phyloP scores from a whole-genome alignment of 2,888 invertebrate genomes.

The Suillia variegata region DNA sequence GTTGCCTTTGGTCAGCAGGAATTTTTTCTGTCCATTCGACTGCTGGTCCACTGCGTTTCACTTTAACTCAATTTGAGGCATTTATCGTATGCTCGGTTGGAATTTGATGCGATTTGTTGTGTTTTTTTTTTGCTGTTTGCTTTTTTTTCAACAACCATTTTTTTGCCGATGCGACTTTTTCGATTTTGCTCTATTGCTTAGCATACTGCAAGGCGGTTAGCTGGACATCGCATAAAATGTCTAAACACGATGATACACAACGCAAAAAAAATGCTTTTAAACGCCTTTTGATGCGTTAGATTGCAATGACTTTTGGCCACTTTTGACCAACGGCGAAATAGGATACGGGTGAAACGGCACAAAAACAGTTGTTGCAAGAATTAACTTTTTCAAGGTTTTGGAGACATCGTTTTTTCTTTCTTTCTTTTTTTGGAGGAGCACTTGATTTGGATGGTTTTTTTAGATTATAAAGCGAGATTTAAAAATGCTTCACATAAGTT shows the following conservation, averaged over 20 bases:
- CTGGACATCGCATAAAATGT: not conserved
- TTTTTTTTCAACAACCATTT: too few species aligned
- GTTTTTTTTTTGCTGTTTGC: not conserved
- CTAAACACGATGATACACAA: not conserved
- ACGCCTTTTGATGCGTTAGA: slow-evolving; percentile 3
- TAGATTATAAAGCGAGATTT: too few species aligned
- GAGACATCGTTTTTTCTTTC: too few species aligned
- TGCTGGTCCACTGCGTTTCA: slow-evolving; percentile 24
- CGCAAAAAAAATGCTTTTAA: not conserved
- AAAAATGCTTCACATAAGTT: too few species aligned
- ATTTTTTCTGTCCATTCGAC: not conserved
- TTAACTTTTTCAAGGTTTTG: too few species aligned
- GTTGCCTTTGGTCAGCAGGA: not conserved
- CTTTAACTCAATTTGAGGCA: slow-evolving; percentile 60
- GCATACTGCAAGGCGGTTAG: not conserved
- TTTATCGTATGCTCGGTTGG: slow-evolving; percentile 54
- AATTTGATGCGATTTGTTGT: slow-evolving; percentile 49
- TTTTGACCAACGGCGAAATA: too few species aligned
- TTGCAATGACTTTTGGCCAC: slow-evolving; percentile 6
- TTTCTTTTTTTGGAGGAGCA: too few species aligned
- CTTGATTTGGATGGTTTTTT: too few species aligned
- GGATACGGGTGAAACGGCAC: too few species aligned
- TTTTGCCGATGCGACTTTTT: too few species aligned
- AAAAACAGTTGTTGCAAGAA: too few species aligned
- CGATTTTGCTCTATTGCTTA: not conserved